Conservation (phyloP, 2,797 vertebrate genomes). For the Hemitrygon akajei region DNA sequence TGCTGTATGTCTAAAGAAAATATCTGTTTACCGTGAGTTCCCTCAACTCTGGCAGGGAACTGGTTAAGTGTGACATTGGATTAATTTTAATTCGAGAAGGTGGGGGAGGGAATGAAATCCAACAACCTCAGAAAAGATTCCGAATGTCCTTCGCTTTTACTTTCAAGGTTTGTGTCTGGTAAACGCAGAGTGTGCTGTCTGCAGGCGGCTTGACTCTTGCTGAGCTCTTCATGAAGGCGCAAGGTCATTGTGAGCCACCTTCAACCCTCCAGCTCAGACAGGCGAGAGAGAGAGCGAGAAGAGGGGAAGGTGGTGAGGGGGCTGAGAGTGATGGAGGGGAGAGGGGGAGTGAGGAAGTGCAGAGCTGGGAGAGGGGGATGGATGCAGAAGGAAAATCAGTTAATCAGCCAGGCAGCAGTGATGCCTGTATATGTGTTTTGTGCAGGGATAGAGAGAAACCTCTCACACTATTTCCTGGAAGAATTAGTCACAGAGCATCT, state of each 20-base stretch:
- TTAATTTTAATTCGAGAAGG: conserved; percentile 61
- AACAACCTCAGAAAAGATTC: conserved; percentile 74
- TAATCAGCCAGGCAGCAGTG: not conserved
- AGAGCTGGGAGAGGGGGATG: conserved; percentile 56
- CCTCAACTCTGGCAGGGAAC: conserved; percentile 64
- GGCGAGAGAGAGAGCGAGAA: not conserved
- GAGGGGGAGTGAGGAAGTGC: conserved; percentile 24
- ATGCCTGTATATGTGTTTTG: not conserved
- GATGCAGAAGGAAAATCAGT: conserved; percentile 71
- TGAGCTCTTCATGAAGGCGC: conserved; percentile 81
- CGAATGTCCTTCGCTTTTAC: conserved; percentile 92
- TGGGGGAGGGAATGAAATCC: conserved; percentile 54
- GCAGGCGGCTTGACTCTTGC: conserved; percentile 92
- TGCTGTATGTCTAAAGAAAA: no score
- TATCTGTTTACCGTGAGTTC: not conserved
- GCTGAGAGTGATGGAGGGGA: not conserved
- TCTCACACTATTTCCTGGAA: not conserved
- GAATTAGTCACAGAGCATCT: conserved; percentile 50
- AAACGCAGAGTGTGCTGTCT: conserved; percentile 98
- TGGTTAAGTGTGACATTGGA: conserved; percentile 60
- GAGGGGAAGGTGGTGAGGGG: not conserved
- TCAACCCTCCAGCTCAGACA: conserved; percentile 82
- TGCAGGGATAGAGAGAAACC: not conserved
- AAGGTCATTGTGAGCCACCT: conserved; percentile 94
- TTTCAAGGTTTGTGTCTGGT: conserved; percentile 96